Evolutionary conservation across 2,888 invertebrate genomes (phyloP).

Genomic region (Serripes groenlandicus): DNA sequence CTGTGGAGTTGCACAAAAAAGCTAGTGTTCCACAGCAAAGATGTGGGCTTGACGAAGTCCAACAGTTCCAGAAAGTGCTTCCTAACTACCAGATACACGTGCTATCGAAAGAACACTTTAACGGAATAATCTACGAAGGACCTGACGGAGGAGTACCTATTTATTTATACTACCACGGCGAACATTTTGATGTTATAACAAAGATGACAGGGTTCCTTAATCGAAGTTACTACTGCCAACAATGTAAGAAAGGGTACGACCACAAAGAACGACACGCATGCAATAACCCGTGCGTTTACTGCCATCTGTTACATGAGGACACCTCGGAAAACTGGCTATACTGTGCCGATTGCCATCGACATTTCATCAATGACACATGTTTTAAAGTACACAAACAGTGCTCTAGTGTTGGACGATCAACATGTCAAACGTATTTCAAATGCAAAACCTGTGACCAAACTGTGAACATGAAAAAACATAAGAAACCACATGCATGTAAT

Average conservation of each 20-base stretch:
- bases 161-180: constrained; percentile 49
- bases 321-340: constrained; percentile 38
- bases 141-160: constrained; percentile 39
- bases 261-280: constrained; percentile 56
- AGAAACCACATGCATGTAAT: constrained; percentile 33
- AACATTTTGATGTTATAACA: constrained; percentile 60
- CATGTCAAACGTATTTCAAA: constrained; percentile 13
- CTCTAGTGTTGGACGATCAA: constrained; percentile 16
- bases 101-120: constrained; percentile 31
- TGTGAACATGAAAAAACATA: constrained; percentile 23
- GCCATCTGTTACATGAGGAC: constrained; percentile 34
- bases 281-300: constrained; percentile 53
- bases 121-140: constrained; percentile 34
- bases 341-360: constrained; percentile 25
- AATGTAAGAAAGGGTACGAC: constrained; percentile 62
- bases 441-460: constrained; percentile 11
- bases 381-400: constrained; percentile 20
- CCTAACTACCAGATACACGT: constrained; percentile 19
- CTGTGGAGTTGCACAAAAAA: constrained; percentile 36
- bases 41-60: constrained; percentile 57
- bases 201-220: constrained; percentile 51
- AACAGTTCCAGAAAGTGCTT: constrained; percentile 14
- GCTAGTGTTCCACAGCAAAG: constrained; percentile 31
- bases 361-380: constrained; percentile 29
- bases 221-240: constrained; percentile 44